Base-by-base conservation (phyloP, 2,888 invertebrate genomes). In the Sturmia bella region DNA sequence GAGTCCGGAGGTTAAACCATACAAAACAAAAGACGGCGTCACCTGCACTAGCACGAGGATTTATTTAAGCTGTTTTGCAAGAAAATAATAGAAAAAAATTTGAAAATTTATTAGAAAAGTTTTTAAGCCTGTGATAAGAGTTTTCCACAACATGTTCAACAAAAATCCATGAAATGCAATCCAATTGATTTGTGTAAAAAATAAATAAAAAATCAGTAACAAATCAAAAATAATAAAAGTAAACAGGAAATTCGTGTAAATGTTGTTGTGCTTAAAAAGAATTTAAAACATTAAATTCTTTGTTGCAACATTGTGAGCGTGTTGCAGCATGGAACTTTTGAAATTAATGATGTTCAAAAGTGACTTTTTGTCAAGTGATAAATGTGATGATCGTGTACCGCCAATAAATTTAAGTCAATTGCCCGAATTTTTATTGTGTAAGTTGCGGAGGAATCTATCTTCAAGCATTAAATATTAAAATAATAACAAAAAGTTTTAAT, bases 351-450 rank as follows among this genome's bases (percentile, higher is more conserved):
- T 91, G 91, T 90, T 90, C 87, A 91, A 90, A 87, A 91, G 90
- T 88, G 90, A 91, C 88, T 89, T 91, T 85, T 86, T 91, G 87
- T 88, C 89, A 85, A 88, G 88, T 87, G 89, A 88, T 85, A 89
- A 88, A 87, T 90, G 87, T 92, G 92, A 92, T 87, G 92, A 94
- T 91, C 93, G 95, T 88, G 94, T 95, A 86, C 95, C 95, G 83
- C 95, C 95, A 86, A 94, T 95, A 87, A 94, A 94, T 88, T 92
- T 95, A 85, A 94, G 95, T 89, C 94, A 94, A 89, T 93, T 95
- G 87, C 95, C 95, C 43, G 94, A 95, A 91, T 93, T 94, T 91
- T 92, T 95, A 87, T 90, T 95, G 90, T 94, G 95, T 95, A 94
- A 93, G 94, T 94, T 80, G 54, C 39, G n/a, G 15, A 43, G 7